Conservation (phyloP, 2,113 vertebrate species). For the Galbula dea region DNA sequence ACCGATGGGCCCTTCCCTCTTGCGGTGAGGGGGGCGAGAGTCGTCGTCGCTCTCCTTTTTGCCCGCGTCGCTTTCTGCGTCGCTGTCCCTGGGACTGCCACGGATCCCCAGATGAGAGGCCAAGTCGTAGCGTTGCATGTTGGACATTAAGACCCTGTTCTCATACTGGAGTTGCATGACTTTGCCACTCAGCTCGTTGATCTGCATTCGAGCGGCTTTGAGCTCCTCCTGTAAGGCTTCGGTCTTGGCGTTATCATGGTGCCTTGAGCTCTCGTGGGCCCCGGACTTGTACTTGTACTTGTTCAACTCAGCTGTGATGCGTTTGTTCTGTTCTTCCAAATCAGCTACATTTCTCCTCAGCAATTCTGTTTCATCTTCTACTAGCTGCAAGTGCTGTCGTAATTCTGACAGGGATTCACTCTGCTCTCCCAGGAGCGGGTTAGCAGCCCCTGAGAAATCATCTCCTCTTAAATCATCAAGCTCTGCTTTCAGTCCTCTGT, state of each 20-base stretch:
- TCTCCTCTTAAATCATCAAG: slow-evolving; percentile 95
- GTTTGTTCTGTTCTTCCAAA: slow-evolving; percentile 95
- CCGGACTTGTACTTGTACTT: slow-evolving; percentile 95
- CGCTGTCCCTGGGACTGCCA: slow-evolving; percentile 91
- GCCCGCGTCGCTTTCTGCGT: slow-evolving; percentile 91
- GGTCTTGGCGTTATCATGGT: slow-evolving; percentile 85
- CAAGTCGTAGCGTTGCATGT: slow-evolving; percentile 98
- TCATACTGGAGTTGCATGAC: slow-evolving; percentile 99
- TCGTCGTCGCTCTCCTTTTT: slow-evolving; percentile 93
- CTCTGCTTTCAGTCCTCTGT: slow-evolving; percentile 94
- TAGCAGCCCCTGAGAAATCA: slow-evolving; percentile 79
- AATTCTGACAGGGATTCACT: slow-evolving; percentile 92
- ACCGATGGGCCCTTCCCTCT: slow-evolving; percentile 92
- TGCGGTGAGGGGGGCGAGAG: slow-evolving; percentile 90
- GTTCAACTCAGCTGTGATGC: slow-evolving; percentile 90
- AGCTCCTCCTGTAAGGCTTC: slow-evolving; percentile 95
- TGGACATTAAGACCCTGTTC: slow-evolving; percentile 96
- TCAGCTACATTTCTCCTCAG: slow-evolving; percentile 92
- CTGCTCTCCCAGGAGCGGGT: slow-evolving; percentile 84
- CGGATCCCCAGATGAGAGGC: slow-evolving; percentile 95
- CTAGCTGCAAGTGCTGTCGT: slow-evolving; percentile 94
- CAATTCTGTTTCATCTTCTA: slow-evolving; percentile 96
- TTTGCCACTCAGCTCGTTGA: slow-evolving; percentile 97
- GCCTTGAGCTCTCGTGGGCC: slow-evolving; percentile 82
- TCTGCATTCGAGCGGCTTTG: slow-evolving; percentile 91